Conservation (phyloP, 2,113 vertebrate species). For the Chamaetylas fuelleborni region DNA sequence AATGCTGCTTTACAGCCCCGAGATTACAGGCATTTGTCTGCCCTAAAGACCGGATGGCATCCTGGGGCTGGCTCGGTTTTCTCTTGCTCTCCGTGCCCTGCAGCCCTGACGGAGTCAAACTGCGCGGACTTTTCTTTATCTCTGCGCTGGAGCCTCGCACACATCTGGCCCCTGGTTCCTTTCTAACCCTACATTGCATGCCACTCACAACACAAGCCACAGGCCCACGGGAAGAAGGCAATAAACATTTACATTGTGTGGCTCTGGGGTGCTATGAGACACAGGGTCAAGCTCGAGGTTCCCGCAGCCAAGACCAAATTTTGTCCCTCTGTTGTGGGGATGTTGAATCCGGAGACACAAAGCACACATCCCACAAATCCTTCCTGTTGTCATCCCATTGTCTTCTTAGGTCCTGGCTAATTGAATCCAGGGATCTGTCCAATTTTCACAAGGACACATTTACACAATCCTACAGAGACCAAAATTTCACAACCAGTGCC, state of each 20-base stretch:
- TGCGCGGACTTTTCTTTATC: not conserved
- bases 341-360: not conserved
- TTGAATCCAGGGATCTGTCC: not conserved
- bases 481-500: not conserved
- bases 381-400: slow-evolving; percentile 10
- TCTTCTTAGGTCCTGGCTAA: slow-evolving; percentile 1
- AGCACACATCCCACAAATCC: not conserved
- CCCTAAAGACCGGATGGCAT: slow-evolving; percentile 43
- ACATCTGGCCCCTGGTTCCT: not conserved
- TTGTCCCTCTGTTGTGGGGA: not conserved
- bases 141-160: not conserved
- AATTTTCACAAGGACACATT: not conserved
- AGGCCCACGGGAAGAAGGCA: not conserved
- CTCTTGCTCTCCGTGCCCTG: not conserved
- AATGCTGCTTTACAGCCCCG: slow-evolving; percentile 4
- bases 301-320: not conserved
- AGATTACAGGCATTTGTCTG: not conserved
- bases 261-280: not conserved
- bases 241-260: not conserved
- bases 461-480: not conserved
- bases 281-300: not conserved
- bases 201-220: not conserved
- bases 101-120: not conserved
- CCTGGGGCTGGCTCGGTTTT: not conserved
- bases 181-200: not conserved